Conservation (phyloP, 2,888 invertebrate genomes). For the Linyphia triangularis region DNA sequence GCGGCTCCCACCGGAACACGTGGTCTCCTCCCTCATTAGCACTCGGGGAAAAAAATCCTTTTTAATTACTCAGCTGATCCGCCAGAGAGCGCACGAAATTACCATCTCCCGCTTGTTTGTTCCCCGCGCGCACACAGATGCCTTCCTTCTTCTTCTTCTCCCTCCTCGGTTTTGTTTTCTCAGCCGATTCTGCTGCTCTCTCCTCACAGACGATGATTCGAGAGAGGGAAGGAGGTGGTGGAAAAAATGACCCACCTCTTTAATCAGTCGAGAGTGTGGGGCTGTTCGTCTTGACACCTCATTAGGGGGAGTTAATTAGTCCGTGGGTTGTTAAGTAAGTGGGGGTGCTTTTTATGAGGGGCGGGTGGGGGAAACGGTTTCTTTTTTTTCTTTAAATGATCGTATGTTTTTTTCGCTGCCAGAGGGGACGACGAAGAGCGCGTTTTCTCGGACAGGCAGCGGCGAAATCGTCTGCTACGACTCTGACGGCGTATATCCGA, state of each 20-base stretch:
- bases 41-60: constrained; percentile 51
- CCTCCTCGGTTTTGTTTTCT: constrained; percentile 23
- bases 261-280: constrained; percentile 47
- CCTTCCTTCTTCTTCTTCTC: not conserved
- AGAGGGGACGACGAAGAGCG: not conserved
- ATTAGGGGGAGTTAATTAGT: constrained; percentile 72
- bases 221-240: not conserved
- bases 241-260: constrained; percentile 6
- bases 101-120: constrained; percentile 39
- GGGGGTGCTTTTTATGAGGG: not conserved
- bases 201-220: not conserved
- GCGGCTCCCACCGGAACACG: constrained; percentile 49
- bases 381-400: not conserved
- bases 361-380: not conserved
- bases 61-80: constrained; percentile 75
- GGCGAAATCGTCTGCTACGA: constrained; percentile 44
- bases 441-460: not conserved
- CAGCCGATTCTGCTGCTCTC: not conserved
- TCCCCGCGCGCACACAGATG: not conserved
- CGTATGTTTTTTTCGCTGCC: constrained; percentile 5
- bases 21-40: constrained; percentile 72
- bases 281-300: constrained; percentile 66
- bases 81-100: constrained; percentile 74
- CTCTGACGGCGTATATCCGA: constrained; percentile 47
- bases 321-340: constrained; percentile 10